Evolutionary conservation across 1,140 invertebrate species (phyloP), one percentile per base, ranked within the genome.

Genomic region (Sarcophaga bullata): DNA sequence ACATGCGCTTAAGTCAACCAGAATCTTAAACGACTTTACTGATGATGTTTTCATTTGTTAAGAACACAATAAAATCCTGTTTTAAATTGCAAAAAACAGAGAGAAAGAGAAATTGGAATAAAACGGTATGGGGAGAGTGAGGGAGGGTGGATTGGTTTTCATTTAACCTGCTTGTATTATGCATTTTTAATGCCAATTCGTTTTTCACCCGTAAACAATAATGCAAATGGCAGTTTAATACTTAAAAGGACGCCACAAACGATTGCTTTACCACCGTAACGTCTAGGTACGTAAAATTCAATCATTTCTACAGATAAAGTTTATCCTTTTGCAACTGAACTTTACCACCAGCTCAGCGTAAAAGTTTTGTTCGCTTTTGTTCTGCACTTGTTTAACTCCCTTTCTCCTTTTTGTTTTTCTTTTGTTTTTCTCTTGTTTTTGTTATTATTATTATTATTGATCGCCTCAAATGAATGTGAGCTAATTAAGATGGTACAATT

Each of bases 151-250:
- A n/a, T n/a, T 37, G 25, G 8, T 19, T 52, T 68, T 68, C 62
- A 19, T 68, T 19, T 8, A 68, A 68, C 62, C 8, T 19, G 62
- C 6, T 68, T 19, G 62, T 8, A 68, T 37, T 37, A 37, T 68
- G 62, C n/a, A 68, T 25, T 68, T 25, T 17, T 68, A 68, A 68
- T 68, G n/a, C 62, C 54, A 15, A 25, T 68, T 68, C 25, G 25
- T 37, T 37, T 37, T 37, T 4, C 25, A 2, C 25, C 4, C 25
- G 62, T 19, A 68, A 68, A 68, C n/a, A 68, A 68, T 25, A 68
- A 68, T 68, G 62, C 17, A 68, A 68, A 68, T 68, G 62, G 62
- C 17, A 68, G 62, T 68, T 68, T 68, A 68, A 68, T 58, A 58
- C 54, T 58, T 58, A 58, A 58, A 13, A 4, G n/a, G 54, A 37